phyloP scores from a whole-genome alignment of 2,888 invertebrate species.

The Prosopocoilus inquinatus region DNA sequence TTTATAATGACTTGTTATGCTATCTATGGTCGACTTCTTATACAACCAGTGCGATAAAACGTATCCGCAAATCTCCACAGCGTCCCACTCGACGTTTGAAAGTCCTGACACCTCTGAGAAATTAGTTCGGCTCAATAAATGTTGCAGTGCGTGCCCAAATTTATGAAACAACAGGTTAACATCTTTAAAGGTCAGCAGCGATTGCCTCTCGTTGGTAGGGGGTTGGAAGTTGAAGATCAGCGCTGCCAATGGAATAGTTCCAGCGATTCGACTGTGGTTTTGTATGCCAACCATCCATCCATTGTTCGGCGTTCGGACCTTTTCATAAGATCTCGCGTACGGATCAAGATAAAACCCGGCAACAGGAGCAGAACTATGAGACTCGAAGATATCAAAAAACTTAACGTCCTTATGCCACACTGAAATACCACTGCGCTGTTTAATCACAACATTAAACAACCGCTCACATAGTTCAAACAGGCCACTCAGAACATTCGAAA shows the following conservation, averaged over 20 bases:
- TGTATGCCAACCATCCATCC: constrained; percentile 80
- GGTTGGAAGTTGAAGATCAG: constrained; percentile 81
- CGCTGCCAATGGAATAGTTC: constrained; percentile 72
- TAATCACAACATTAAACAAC: constrained; percentile 75
- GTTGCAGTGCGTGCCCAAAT: constrained; percentile 86
- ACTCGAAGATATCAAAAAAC: constrained; percentile 78
- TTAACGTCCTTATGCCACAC: constrained; percentile 86
- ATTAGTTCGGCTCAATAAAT: constrained; percentile 77
- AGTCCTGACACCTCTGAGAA: constrained; percentile 84
- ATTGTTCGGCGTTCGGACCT: constrained; percentile 54
- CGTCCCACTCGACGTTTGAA: constrained; percentile 92
- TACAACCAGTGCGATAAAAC: constrained; percentile 82
- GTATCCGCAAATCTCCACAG: constrained; percentile 77
- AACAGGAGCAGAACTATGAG: constrained; percentile 61
- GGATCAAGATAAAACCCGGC: constrained; percentile 88
- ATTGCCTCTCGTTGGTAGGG: constrained; percentile 62
- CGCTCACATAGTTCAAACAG: constrained; percentile 73
- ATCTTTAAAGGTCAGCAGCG: constrained; percentile 73
- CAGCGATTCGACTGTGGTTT: constrained; percentile 64
- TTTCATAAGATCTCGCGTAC: constrained; percentile 67
- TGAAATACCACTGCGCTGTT: constrained; percentile 63
- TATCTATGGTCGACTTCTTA: constrained; percentile 57
- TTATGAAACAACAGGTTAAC: constrained; percentile 75
- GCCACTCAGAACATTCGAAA: constrained; percentile 75
- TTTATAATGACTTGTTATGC: constrained; percentile 72